Percentiles rank a stretch among this genome's conserved stretches.
These are phyloP conservation scores for Mastigias papua DNA, from an alignment of 30 jellyfish, hydroid and myxozoan species.

Conservation along the genomic window DNA sequence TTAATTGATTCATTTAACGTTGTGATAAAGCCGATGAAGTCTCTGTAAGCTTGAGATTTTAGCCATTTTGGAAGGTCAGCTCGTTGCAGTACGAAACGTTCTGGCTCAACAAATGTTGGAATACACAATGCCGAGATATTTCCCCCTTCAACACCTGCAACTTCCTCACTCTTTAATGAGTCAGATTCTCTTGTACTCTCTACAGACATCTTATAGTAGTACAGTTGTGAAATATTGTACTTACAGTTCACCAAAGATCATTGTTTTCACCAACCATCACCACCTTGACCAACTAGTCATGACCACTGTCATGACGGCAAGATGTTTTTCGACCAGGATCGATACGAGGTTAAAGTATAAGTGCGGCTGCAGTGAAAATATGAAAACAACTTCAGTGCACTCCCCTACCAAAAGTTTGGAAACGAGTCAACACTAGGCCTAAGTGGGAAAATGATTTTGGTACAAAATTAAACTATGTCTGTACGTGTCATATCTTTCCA, in stretches of 20 bases:
- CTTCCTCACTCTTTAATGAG: neutral
- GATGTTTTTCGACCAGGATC: no score
- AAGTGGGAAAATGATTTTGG: no score
- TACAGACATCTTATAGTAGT: neutral
- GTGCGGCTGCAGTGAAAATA: neutral
- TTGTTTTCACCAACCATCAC: no score
- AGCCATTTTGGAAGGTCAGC: constrained; percentile 83
- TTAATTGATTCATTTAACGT: constrained; percentile 84
- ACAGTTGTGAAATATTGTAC: neutral
- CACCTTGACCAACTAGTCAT: no score
- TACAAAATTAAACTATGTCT: neutral
- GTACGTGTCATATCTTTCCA: neutral
- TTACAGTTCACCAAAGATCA: no score
- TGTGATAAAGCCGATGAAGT: constrained; percentile 76
- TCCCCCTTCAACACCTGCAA: neutral
- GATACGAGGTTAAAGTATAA: neutral
- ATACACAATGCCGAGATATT: neutral
- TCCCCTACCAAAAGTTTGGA: no score
- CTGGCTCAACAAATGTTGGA: constrained; percentile 79
- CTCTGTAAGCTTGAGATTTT: constrained; percentile 89
- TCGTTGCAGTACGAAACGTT: constrained; percentile 61
- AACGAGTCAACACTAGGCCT: no score
- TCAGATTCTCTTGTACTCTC: neutral
- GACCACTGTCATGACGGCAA: no score
- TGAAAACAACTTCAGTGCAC: neutral